Percentiles rank a stretch among this genome's conserved stretches.
These are phyloP conservation scores for Argya squamiceps DNA, from an alignment of 2,797 vertebrate genomes.

Conservation along the genomic window DNA sequence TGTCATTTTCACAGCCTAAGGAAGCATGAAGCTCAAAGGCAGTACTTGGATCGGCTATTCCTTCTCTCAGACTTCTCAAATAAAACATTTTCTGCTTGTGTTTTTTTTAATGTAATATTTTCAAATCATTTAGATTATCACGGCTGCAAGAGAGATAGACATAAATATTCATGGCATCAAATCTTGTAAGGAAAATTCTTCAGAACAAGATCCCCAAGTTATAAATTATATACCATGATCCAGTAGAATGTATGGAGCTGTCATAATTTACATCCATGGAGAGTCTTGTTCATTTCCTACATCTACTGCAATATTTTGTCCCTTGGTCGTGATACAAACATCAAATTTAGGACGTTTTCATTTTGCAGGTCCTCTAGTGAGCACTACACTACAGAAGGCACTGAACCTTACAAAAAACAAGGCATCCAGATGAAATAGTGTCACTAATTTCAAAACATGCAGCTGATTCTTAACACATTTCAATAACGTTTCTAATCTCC, in stretches of 20 bases:
- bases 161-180: not conserved
- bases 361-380: not conserved
- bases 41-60: not conserved
- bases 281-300: not conserved
- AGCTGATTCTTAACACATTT: slow-evolving; percentile 44
- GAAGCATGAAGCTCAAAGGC: not conserved
- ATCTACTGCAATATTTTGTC: not conserved
- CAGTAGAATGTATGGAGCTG: not conserved
- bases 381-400: not conserved
- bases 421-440: not conserved
- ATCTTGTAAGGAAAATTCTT: not conserved
- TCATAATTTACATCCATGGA: not conserved
- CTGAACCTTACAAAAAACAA: not conserved
- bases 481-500: not conserved
- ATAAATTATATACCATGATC: not conserved
- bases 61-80: not conserved
- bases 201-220: not conserved
- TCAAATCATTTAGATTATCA: not conserved
- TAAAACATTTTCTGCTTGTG: not conserved
- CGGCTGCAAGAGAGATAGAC: not conserved
- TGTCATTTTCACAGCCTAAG: not conserved
- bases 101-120: not conserved
- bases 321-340: not conserved
- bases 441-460: not conserved
- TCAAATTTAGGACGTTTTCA: not conserved